Evolutionary conservation across 2,797 vertebrate genomes (phyloP).

Genomic region (Anabas testudineus): DNA sequence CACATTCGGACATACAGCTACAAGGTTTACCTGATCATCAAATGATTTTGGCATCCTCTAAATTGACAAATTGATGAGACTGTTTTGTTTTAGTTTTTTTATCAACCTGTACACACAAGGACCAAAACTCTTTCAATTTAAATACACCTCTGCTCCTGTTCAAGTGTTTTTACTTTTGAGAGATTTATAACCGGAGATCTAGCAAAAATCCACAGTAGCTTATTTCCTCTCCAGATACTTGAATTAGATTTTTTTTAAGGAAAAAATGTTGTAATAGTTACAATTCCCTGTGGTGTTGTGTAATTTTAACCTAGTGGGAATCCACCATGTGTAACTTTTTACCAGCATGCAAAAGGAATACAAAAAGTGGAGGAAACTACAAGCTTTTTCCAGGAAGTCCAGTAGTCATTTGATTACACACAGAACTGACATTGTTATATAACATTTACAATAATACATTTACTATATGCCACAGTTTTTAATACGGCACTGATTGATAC

Average conservation of each 20-base stretch:
- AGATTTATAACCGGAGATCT: constrained; percentile 9
- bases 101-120: not conserved
- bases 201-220: not conserved
- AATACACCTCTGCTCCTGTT: not conserved
- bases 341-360: not conserved
- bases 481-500: not conserved
- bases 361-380: not conserved
- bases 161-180: not conserved
- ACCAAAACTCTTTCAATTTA: not conserved
- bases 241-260: not conserved
- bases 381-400: constrained; percentile 10
- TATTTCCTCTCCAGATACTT: constrained; percentile 24
- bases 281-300: not conserved
- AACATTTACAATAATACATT: not conserved
- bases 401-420: constrained; percentile 7
- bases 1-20: not conserved
- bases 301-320: constrained; percentile 2
- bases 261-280: not conserved
- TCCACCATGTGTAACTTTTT: constrained; percentile 5
- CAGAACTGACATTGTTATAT: not conserved
- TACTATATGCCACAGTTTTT: not conserved
- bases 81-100: constrained; percentile 5
- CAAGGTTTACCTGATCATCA: constrained; percentile 5
- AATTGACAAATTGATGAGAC: not conserved
- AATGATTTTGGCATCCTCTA: not conserved